Evolutionary conservation across 2,113 vertebrate species (phyloP).

Genomic region (Hydrochoerus hydrochaeris): DNA sequence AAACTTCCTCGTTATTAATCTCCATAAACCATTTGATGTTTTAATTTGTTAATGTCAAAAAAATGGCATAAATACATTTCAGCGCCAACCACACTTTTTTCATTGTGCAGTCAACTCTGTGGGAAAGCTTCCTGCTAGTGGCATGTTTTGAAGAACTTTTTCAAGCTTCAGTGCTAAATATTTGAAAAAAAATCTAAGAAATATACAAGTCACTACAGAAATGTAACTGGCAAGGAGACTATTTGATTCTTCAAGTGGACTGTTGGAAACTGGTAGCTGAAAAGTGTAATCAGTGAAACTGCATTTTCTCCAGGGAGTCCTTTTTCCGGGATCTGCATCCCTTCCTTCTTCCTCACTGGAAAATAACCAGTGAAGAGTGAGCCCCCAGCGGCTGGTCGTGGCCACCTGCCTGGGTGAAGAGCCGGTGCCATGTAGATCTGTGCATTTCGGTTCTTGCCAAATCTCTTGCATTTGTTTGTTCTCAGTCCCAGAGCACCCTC

Average conservation of each 20-base stretch:
- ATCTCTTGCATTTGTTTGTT: background rate
- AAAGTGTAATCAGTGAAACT: background rate
- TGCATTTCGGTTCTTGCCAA: background rate
- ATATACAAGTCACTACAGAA: background rate
- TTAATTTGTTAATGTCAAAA: background rate
- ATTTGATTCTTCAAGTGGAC: background rate
- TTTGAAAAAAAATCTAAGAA: background rate
- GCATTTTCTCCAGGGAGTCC: background rate
- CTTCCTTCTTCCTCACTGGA: background rate
- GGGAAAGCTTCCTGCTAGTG: background rate
- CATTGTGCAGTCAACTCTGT: background rate
- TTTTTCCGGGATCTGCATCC: background rate
- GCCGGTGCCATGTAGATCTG: fast-evolving
- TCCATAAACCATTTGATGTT: slow-evolving; percentile 29
- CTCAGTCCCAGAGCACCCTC: background rate
- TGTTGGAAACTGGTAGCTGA: background rate
- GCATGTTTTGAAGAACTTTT: background rate
- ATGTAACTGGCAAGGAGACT: background rate
- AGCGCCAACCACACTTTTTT: background rate
- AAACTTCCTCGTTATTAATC: background rate
- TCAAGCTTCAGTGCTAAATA: background rate
- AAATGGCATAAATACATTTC: background rate
- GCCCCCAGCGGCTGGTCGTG: background rate
- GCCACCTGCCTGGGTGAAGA: background rate
- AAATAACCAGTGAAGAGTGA: background rate